Evolutionary conservation across 2,797 vertebrate species (phyloP).

Genomic region (Craterocephalus amniculus): DNA sequence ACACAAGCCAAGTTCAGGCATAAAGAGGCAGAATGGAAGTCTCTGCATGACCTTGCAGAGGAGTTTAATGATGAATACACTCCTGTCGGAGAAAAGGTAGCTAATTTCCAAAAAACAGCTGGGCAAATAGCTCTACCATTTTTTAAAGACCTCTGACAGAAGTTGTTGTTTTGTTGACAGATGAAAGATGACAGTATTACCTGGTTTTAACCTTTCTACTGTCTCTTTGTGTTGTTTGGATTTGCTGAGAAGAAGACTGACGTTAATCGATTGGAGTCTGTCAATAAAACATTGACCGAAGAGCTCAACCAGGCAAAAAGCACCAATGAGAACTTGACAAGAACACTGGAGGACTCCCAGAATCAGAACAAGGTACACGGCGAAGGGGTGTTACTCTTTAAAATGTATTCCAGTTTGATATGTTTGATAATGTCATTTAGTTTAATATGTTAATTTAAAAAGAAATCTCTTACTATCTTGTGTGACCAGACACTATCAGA

Average conservation of each 20-base stretch:
- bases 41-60: constrained; percentile 78
- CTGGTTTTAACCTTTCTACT: constrained; percentile 16
- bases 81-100: constrained; percentile 78
- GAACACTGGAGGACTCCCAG: constrained; percentile 75
- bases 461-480: background rate
- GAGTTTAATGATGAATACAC: constrained; percentile 83
- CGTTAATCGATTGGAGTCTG: constrained; percentile 69
- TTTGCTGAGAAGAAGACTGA: constrained; percentile 69
- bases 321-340: constrained; percentile 69
- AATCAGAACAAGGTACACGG: constrained; percentile 78
- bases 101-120: constrained; percentile 14
- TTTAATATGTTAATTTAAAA: background rate
- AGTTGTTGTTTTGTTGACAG: constrained; percentile 13
- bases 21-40: constrained; percentile 62
- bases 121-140: background rate
- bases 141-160: constrained; percentile 10
- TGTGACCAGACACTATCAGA: constrained; percentile 85
- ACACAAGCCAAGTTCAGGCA: constrained; percentile 34
- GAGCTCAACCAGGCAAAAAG: constrained; percentile 74
- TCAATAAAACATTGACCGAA: constrained; percentile 75
- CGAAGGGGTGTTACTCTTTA: background rate
- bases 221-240: constrained; percentile 37
- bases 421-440: background rate
- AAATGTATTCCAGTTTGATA: background rate
- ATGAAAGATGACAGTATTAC: constrained; percentile 7